Evolutionary conservation across 2,113 vertebrate genomes (phyloP).

Genomic region (Tupaia chinensis): DNA sequence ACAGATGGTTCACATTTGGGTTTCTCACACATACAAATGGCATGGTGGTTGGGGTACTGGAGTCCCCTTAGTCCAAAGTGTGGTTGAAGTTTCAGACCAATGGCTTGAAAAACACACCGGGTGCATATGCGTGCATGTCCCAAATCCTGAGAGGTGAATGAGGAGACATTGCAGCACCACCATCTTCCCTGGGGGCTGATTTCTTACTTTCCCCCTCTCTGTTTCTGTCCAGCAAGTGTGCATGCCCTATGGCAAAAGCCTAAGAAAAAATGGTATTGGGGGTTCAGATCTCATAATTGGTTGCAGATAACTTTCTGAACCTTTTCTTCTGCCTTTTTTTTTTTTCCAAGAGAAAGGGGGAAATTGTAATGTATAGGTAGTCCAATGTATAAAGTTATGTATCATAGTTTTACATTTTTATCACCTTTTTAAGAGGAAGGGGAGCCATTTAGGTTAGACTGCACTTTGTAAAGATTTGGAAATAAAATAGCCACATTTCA

Average conservation of each 20-base stretch:
- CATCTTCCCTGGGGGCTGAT: too few species aligned
- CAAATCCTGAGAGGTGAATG: too few species aligned
- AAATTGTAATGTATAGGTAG: constrained; percentile 19
- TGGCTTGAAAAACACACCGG: too few species aligned
- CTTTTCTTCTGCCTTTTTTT: not conserved
- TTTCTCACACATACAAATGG: constrained; percentile 2
- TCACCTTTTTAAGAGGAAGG: constrained; percentile 33
- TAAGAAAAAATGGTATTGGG: not conserved
- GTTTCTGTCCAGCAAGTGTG: too few species aligned
- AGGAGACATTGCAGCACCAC: too few species aligned
- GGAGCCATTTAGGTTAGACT: not conserved
- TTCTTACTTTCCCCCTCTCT: too few species aligned
- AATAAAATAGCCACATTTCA: constrained; percentile 1
- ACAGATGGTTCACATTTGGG: not conserved
- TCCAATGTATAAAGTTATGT: not conserved
- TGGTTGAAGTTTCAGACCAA: too few species aligned
- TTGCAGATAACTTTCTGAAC: not conserved
- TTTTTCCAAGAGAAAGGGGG: not conserved
- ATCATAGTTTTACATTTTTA: constrained; percentile 41
- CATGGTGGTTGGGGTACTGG: not conserved
- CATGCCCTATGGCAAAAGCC: too few species aligned
- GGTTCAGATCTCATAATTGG: not conserved
- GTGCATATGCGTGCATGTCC: too few species aligned
- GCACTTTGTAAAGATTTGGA: not conserved
- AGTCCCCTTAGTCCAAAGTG: too few species aligned